Percentiles rank a stretch among this genome's conserved stretches.
Evolutionary conservation across 2,888 invertebrate genomes (phyloP).

Genomic region (Atethmia centrago): DNA sequence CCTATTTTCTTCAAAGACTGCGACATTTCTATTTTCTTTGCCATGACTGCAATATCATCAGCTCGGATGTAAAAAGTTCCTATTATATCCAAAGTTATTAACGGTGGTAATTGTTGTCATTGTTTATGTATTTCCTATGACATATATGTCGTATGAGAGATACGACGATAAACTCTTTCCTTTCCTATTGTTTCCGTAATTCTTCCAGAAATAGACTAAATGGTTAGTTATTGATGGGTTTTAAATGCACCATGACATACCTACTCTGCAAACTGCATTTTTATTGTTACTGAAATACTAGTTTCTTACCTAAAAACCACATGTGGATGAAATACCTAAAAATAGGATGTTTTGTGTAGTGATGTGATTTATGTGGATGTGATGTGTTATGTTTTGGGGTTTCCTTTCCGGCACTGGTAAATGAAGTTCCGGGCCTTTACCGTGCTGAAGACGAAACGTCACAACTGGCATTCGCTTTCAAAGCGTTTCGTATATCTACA

Average conservation of each 20-base stretch:
- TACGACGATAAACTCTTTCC: constrained; percentile 24
- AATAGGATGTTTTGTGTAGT: too few species aligned
- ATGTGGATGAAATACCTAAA: too few species aligned
- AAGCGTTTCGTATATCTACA: too few species aligned
- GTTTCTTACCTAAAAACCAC: too few species aligned
- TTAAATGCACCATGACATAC: not conserved
- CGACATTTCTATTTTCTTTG: not conserved
- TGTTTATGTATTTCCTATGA: constrained; percentile 46
- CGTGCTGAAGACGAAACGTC: too few species aligned
- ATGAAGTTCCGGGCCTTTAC: too few species aligned
- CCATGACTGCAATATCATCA: not conserved
- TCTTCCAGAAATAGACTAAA: constrained; percentile 39
- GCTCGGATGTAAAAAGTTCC: not conserved
- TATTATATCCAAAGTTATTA: constrained; percentile 5
- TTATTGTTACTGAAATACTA: too few species aligned
- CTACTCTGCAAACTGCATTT: not conserved
- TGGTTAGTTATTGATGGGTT: constrained; percentile 11
- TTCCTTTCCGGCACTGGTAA: too few species aligned
- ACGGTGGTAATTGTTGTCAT: constrained; percentile 19
- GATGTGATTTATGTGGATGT: too few species aligned
- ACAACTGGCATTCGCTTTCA: too few species aligned
- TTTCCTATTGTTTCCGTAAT: constrained; percentile 35
- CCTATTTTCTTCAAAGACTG: too few species aligned
- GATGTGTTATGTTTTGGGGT: too few species aligned
- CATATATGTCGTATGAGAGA: constrained; percentile 17